Base-by-base conservation (phyloP, 2,113 vertebrate species). In the Solenodon paradoxus region DNA sequence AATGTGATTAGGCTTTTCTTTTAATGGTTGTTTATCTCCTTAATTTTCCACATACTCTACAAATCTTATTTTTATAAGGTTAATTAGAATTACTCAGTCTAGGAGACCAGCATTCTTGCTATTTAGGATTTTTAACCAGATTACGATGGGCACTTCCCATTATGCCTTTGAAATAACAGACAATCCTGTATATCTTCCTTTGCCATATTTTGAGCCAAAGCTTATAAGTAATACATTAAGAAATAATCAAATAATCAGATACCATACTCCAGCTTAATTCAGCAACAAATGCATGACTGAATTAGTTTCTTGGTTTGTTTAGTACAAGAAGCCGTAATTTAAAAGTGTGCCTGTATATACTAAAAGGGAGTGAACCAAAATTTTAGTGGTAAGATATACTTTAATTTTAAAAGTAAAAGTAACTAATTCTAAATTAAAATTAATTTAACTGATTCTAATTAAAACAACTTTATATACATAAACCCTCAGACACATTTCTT, bases 1-100 rank as follows among this genome's bases (percentile, higher is more conserved):
- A 95, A 97, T 91, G 12, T 66, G 47, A 90, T 97, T 97, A 97
- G 84, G 47, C 71, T 95, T 96, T 97, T 92, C 92, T 96, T 97
- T 97, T 97, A 97, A 97, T 97, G 95, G 96, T 94, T 97, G 97
- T 97, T 97, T 97, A 96, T 97, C 96, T 96, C 95, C 97, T 97
- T 97, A 96, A 96, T 97, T 97, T 97, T 94, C 96, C 79, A 96
- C 96, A 97, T 96, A 97, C 93, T 95, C 93, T 97, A 96, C 92
- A 97, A 97, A 97, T 97, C 95, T 97, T 96, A 96, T 97, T 97
- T 97, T 97, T 97, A 97, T 97, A 97, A 97, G 97, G 97, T 97
- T 97, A 97, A 97, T 97, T 97, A 97, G 92, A 97, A 97, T 97
- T 97, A 97, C 94, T 95, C 94, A 0, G 90, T 97, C 97, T 97